Percentiles rank a stretch among this genome's conserved stretches.
Evolutionary conservation across 2,888 invertebrate genomes (phyloP).

Genomic region (Andricus curvator): DNA sequence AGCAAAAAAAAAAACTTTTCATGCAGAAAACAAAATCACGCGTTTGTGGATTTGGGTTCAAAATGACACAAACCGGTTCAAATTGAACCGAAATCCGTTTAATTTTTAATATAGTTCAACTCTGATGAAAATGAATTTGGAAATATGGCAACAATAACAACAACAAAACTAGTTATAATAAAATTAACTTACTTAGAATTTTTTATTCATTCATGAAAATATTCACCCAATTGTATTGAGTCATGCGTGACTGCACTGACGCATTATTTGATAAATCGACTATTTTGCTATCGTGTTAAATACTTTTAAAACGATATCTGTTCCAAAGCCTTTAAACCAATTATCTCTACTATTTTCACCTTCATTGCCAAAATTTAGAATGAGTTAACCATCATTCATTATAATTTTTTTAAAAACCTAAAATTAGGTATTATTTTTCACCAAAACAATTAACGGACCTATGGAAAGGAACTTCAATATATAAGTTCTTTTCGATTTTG

Average conservation of each 20-base stretch:
- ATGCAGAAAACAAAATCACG: background rate
- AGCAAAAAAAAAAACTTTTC: background rate
- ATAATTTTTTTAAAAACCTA: background rate
- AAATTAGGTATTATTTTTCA: too few relatives aligned
- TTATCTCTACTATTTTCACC: background rate
- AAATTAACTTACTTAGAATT: background rate
- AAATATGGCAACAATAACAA: too few relatives aligned
- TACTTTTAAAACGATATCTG: conserved; percentile 23
- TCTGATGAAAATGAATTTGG: too few relatives aligned
- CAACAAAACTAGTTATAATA: background rate
- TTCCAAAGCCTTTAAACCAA: conserved; percentile 1
- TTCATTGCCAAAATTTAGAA: background rate
- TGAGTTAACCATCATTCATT: background rate
- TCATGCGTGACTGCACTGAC: conserved; percentile 9
- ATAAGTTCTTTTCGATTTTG: too few relatives aligned
- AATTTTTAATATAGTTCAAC: too few relatives aligned
- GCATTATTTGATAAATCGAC: conserved; percentile 38
- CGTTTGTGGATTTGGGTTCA: too few relatives aligned
- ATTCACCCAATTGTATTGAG: background rate
- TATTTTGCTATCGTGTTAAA: conserved; percentile 20
- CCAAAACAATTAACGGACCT: too few relatives aligned
- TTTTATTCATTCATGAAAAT: background rate
- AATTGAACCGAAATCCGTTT: too few relatives aligned
- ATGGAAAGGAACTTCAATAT: too few relatives aligned
- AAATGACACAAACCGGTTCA: too few relatives aligned